These are phyloP conservation scores for Hirundo rustica DNA, from an alignment of 2,797 vertebrate species.

Conservation along the genomic window DNA sequence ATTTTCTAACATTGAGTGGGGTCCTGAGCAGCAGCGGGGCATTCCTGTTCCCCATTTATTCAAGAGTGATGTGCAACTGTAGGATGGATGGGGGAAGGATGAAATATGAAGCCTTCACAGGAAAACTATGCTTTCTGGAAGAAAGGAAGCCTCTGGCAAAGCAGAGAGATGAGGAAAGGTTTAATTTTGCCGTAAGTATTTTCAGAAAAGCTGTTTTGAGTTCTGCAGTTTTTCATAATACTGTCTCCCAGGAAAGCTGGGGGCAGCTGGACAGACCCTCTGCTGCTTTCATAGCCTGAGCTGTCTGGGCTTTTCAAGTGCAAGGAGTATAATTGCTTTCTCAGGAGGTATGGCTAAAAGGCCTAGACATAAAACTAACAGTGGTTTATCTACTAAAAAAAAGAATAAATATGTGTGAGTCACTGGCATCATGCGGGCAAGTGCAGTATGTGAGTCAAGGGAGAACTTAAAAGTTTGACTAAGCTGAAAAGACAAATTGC, in stretches of 20 bases:
- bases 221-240: background rate
- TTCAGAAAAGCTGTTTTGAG: background rate
- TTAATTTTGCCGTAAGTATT: background rate
- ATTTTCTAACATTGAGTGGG: background rate
- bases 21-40: background rate
- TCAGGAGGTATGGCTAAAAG: background rate
- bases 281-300: background rate
- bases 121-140: background rate
- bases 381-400: conserved; percentile 1
- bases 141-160: background rate
- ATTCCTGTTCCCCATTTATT: background rate
- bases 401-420: conserved; percentile 17
- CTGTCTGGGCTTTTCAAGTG: background rate
- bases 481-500: conserved; percentile 15
- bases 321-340: background rate
- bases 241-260: background rate
- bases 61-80: background rate
- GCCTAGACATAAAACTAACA: background rate
- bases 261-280: background rate
- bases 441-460: background rate
- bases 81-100: background rate
- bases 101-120: background rate
- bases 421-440: conserved; percentile 14
- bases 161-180: background rate
- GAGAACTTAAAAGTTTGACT: background rate